phyloP scores from a whole-genome alignment of 2,797 vertebrate species.

The Euthynnus affinis region DNA sequence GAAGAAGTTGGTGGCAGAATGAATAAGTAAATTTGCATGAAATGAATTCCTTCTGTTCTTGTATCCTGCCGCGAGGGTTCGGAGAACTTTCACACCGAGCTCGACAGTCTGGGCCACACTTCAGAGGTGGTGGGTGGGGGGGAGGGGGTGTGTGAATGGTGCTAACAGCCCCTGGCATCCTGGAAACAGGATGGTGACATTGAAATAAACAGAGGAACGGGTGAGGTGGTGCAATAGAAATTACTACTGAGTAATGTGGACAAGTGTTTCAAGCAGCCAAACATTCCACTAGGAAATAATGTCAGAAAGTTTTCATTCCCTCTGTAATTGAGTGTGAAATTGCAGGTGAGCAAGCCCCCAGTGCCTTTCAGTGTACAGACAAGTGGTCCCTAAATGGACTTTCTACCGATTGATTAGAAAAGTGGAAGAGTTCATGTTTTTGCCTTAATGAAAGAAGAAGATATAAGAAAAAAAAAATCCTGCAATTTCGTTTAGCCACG shows the following conservation, averaged over 20 bases:
- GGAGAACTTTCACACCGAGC: slow-evolving; percentile 43
- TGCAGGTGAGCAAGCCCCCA: slow-evolving; percentile 58
- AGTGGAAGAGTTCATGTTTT: slow-evolving; percentile 11
- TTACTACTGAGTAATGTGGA: slow-evolving; percentile 58
- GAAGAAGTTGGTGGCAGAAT: slow-evolving; percentile 21
- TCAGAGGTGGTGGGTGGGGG: slow-evolving; percentile 22
- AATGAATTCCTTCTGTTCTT: slow-evolving; percentile 53
- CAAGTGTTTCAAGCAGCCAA: slow-evolving; percentile 48
- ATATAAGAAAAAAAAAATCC: too few relatives aligned
- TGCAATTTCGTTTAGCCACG: background rate
- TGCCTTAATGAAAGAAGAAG: too few relatives aligned
- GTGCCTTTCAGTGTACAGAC: slow-evolving; percentile 36
- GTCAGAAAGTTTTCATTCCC: slow-evolving; percentile 54
- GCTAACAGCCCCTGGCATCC: slow-evolving; percentile 43
- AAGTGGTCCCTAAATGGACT: slow-evolving; percentile 46
- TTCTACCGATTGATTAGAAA: slow-evolving; percentile 37
- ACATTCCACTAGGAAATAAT: slow-evolving; percentile 39
- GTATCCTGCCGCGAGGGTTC: slow-evolving; percentile 21
- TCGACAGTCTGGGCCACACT: slow-evolving; percentile 30
- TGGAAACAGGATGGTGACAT: slow-evolving; percentile 39
- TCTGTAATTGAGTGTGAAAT: slow-evolving; percentile 75
- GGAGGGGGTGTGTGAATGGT: slow-evolving; percentile 14
- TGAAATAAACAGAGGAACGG: slow-evolving; percentile 43
- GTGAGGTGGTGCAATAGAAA: slow-evolving; percentile 40
- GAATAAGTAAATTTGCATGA: slow-evolving; percentile 54